These are phyloP conservation scores for Zelostemma sp. DNA, from an alignment of 1,140 invertebrate genomes.

Conservation along the genomic window DNA sequence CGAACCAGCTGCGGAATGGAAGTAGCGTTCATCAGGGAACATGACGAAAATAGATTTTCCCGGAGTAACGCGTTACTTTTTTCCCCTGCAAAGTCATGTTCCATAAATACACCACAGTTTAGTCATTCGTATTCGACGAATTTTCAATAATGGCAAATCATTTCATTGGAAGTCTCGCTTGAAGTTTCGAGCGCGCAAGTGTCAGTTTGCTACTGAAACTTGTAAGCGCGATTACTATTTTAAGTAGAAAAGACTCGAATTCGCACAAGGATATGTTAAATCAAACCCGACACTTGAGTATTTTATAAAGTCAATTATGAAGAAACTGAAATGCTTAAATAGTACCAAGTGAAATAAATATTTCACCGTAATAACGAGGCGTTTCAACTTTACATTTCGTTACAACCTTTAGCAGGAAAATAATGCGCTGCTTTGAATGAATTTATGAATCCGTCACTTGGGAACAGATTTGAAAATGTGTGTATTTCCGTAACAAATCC, in stretches of 20 bases:
- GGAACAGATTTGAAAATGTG: too few species aligned
- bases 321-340: slow-evolving; percentile 5
- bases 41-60: slow-evolving; percentile 55
- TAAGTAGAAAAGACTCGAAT: slow-evolving; percentile 19
- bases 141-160: neutral
- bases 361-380: neutral
- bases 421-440: too few species aligned
- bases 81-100: slow-evolving; percentile 30
- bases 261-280: slow-evolving; percentile 16
- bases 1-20: slow-evolving; percentile 33
- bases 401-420: too few species aligned
- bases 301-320: slow-evolving; percentile 22
- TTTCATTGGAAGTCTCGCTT: neutral
- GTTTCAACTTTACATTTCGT: too few species aligned
- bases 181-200: slow-evolving; percentile 10
- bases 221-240: slow-evolving; percentile 41
- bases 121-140: too few species aligned
- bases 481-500: slow-evolving; percentile 1
- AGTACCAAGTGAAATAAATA: slow-evolving; percentile 1
- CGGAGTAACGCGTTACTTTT: slow-evolving; percentile 39
- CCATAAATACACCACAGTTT: slow-evolving; percentile 33
- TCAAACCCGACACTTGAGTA: slow-evolving; percentile 15
- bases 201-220: slow-evolving; percentile 40
- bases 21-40: slow-evolving; percentile 55
- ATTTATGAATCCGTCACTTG: too few species aligned